Evolutionary conservation across 2,888 invertebrate species (phyloP), one percentile per base, ranked within the genome.

Genomic region (Metellina segmentata): DNA sequence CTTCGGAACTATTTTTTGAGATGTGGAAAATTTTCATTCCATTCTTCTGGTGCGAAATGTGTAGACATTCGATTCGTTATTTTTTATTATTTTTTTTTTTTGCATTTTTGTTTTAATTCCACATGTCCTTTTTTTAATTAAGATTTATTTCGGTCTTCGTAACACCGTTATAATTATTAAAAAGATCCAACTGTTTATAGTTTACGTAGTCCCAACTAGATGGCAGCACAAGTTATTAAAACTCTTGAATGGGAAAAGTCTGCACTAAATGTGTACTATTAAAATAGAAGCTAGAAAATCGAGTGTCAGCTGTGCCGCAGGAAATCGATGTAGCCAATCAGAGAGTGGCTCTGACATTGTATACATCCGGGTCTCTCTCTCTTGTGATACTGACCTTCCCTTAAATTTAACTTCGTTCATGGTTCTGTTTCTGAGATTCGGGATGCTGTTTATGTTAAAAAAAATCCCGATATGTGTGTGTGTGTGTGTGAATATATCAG

Each of bases 241-340:
- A 52, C 1, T 69, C 34, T 74, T 53, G 7, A 13, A 19, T 49
- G 71, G 19, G 75, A 81, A 86, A 81, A 72, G 51, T 91, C 82
- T 72, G 71, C 83, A 78, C 83, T 16, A 74, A 79, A 78, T 79
- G 70, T 75, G 34, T 81, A 11, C 77, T 77, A 74, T 87, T 87
- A 71, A 86, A 86, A 81, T 70, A 69, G n/a, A 20, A 52, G 77
- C 82, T 71, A 77, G 77, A 83, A 91, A 91, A 83, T 87, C 83
- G 87, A 79, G 82, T 82, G 87, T 87, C 87, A 87, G 91, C 91
- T 91, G 91, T 91, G 87, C 87, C 87, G 87, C 91, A 91, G 91
- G 91, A 91, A 91, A 91, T 91, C 91, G 91, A 91, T 91, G 91
- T 91, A 83, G 87, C 91, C 91, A 91, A 91, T 91, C 87, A 81